Evolutionary conservation across 2,888 invertebrate genomes (phyloP), one percentile per base, ranked within the genome.

Genomic region (Spicauda simplicius): DNA sequence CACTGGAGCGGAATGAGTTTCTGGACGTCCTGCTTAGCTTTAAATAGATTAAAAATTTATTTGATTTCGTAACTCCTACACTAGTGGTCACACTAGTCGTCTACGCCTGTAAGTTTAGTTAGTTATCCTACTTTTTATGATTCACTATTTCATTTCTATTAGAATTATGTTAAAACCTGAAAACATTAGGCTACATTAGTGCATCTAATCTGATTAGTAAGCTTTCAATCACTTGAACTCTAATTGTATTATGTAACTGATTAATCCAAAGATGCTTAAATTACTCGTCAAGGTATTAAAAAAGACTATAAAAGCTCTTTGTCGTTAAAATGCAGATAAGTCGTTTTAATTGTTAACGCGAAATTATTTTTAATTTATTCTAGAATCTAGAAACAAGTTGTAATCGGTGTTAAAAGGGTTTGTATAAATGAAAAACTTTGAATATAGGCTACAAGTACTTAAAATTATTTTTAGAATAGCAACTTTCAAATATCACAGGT

Each of bases 11-110:
- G 81, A 81, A 80, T 78, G 73, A 81, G 79, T 85, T 80, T 83
- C 77, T 85, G 83, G 85, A 82, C 88, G 90, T 91, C 90, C 89
- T 85, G 87, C 83, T 85, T 87, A 91, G 91, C 91, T 91, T 91
- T 91, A 91, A 91, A 87, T 89, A 86, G 81, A 84, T 83, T 83
- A 83, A 84, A 81, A 76, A 74, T 78, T 73, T 74, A 74, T 78
- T 77, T 80, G 74, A 74, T 78, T 77, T 80, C 70, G 68, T 73
- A 68, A 72, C 68, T 70, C 64, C 70, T 75, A 72, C 72, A 73
- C 69, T 70, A 71, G 69, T 72, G 64, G 72, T 48, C 48, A 16
- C 48, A 48, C 48, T 48, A 48, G 48, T 48, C 67, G 12, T 16
- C 20, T 61, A 41, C 52, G 52, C 20, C 59, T 50, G 18, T 75